Evolutionary conservation across 2,888 invertebrate genomes (phyloP), one percentile per base, ranked within the genome.

Genomic region (Fragum whitleyi): DNA sequence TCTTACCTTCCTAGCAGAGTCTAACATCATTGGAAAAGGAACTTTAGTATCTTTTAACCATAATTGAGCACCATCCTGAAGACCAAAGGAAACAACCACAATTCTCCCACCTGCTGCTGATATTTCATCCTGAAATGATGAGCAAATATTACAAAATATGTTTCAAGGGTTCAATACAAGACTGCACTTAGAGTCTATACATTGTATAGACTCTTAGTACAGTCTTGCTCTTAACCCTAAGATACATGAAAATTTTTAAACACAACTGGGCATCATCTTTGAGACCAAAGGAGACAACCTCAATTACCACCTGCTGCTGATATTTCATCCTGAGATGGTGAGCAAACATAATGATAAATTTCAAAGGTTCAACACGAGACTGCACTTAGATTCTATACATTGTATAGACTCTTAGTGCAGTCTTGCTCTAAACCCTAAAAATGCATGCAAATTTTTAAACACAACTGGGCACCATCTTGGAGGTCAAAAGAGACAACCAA

Each of bases 401-500:
- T n/a, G n/a, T n/a, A n/a, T n/a, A n/a, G n/a, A n/a, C n/a, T n/a
- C n/a, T n/a, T n/a, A n/a, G n/a, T n/a, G n/a, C n/a, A n/a, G n/a
- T n/a, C n/a, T n/a, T n/a, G n/a, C n/a, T n/a, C n/a, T n/a, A n/a
- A n/a, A n/a, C n/a, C n/a, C n/a, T n/a, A n/a, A n/a, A n/a, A n/a
- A n/a, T n/a, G n/a, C n/a, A n/a, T n/a, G n/a, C n/a, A n/a, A n/a
- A n/a, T n/a, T 16, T 84, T 69, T 67, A 91, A 69, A 92, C 93
- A 93, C 16, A 79, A 76, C 57, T 71, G 29, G 1, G 92, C 92
- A 28, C 92, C 92, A 28, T 89, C 88, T 55, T 79, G 79, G 7
- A 83, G 86, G 28, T 92, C 92, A 86, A 92, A 91, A 42, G 92
- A 90, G 21, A 93, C 83, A 55, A 92, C 77, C 19, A 92, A 51